A percentile compares a stretch with the other conserved stretches of the same genome.
These are phyloP conservation scores for Sebastes fasciatus DNA, from an alignment of 2,113 vertebrate species.

Conservation along the genomic window DNA sequence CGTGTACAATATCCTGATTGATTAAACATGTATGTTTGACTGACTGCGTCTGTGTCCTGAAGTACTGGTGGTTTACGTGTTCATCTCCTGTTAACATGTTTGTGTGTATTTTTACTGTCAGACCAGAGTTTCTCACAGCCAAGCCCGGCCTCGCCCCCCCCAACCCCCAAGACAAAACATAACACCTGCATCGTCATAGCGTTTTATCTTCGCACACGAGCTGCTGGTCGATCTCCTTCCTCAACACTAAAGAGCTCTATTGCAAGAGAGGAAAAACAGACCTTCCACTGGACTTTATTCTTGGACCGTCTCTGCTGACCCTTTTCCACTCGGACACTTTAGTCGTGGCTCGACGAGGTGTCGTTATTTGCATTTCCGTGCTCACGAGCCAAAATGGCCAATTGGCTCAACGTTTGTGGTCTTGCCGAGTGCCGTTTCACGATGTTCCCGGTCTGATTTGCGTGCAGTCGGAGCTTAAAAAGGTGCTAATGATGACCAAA, in stretches of 20 bases:
- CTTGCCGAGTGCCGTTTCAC: background rate
- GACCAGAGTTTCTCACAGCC: slow-evolving; percentile 65
- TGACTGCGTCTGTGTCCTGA: slow-evolving; percentile 26
- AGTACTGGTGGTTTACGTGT: slow-evolving; percentile 13
- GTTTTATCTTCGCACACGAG: background rate
- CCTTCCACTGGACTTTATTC: background rate
- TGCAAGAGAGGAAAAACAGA: background rate
- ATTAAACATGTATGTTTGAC: slow-evolving; percentile 33
- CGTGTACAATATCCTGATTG: slow-evolving; percentile 13
- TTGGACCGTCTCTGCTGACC: slow-evolving; percentile 7
- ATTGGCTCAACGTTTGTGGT: background rate
- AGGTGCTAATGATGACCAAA: background rate
- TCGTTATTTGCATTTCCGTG: no score
- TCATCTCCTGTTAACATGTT: slow-evolving; percentile 49
- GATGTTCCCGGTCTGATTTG: no score
- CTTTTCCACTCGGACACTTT: background rate
- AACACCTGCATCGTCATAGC: background rate
- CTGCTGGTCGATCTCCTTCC: background rate
- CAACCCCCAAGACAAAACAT: background rate
- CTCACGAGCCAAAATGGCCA: no score
- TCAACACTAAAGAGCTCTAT: background rate
- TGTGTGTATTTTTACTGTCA: slow-evolving; percentile 52
- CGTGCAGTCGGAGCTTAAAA: background rate
- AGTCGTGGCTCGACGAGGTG: background rate
- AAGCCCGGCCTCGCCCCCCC: slow-evolving; percentile 34